Conservation (phyloP, 2,797 vertebrate genomes). For the Phylloscopus collybita region DNA sequence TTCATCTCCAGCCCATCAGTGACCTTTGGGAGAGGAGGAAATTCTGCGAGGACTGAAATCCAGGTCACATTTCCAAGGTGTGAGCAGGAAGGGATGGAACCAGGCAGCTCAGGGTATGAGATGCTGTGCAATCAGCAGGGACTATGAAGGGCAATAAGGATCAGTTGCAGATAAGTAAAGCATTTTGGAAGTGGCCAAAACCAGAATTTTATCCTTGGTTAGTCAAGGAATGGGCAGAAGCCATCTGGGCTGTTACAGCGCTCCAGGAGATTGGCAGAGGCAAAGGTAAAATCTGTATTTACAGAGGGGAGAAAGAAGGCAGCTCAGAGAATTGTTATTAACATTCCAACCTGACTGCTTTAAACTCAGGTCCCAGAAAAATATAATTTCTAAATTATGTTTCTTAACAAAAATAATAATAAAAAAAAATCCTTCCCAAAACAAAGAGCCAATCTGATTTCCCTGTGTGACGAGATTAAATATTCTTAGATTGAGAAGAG, state of each 20-base stretch:
- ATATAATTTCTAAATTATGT: not conserved
- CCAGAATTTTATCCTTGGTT: not conserved
- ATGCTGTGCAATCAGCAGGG: not conserved
- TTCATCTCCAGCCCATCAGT: not conserved
- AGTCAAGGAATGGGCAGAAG: not conserved
- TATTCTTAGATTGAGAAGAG: not conserved
- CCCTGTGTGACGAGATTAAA: not conserved
- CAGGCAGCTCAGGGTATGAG: not conserved
- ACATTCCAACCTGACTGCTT: not conserved
- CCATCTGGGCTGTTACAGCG: not conserved
- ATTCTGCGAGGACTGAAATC: not conserved
- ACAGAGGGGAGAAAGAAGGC: not conserved
- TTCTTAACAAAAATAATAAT: not conserved
- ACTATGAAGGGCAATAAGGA: not conserved
- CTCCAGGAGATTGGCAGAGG: not conserved
- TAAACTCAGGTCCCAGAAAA: not conserved
- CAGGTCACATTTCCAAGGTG: not conserved
- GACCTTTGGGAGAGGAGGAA: not conserved
- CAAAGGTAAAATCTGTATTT: not conserved
- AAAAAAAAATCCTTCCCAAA: not conserved
- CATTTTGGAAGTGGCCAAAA: not conserved
- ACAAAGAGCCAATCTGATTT: not conserved
- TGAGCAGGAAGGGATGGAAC: not conserved
- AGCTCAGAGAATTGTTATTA: not conserved
- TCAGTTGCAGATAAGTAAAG: not conserved